A percentile compares a stretch with the other conserved stretches of the same genome.
Evolutionary conservation across 2,797 vertebrate genomes (phyloP).

Genomic region (Xenentodon cancila): DNA sequence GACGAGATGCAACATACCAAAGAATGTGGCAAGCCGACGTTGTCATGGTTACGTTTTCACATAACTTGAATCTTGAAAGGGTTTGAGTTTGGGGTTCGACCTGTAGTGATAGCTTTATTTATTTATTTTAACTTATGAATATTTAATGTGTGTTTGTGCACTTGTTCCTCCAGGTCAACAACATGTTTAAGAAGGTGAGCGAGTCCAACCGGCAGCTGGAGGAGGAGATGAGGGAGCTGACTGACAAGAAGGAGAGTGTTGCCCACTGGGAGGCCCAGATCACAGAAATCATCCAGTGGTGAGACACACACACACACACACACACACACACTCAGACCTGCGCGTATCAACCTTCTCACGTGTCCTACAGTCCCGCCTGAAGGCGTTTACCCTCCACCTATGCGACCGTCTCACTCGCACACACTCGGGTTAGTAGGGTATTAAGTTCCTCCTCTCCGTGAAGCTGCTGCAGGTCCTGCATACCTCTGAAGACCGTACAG

Average conservation of each 20-base stretch:
- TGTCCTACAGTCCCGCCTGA: conserved; percentile 16
- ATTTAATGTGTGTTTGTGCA: neutral
- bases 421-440: conserved; percentile 11
- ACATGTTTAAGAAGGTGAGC: conserved; percentile 88
- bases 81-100: neutral
- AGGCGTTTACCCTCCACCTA: neutral
- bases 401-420: neutral
- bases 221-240: conserved; percentile 93
- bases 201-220: conserved; percentile 89
- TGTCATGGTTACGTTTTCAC: neutral
- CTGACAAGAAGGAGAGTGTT: conserved; percentile 97
- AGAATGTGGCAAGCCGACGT: conserved; percentile 29
- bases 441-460: conserved; percentile 38
- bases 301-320: conserved; percentile 59
- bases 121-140: too few relatives aligned
- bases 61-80: neutral
- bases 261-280: conserved; percentile 99
- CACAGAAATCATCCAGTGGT: conserved; percentile 99
- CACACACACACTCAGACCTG: neutral
- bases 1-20: conserved; percentile 9
- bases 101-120: conserved; percentile 15
- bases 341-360: conserved; percentile 4
- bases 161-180: conserved; percentile 80
- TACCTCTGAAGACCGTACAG: conserved; percentile 53
- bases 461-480: conserved; percentile 57